A percentile compares a stretch with the other conserved stretches of the same genome.
These are phyloP conservation scores for Pseudopipra pipra DNA, from an alignment of 2,113 vertebrate genomes.

Conservation along the genomic window DNA sequence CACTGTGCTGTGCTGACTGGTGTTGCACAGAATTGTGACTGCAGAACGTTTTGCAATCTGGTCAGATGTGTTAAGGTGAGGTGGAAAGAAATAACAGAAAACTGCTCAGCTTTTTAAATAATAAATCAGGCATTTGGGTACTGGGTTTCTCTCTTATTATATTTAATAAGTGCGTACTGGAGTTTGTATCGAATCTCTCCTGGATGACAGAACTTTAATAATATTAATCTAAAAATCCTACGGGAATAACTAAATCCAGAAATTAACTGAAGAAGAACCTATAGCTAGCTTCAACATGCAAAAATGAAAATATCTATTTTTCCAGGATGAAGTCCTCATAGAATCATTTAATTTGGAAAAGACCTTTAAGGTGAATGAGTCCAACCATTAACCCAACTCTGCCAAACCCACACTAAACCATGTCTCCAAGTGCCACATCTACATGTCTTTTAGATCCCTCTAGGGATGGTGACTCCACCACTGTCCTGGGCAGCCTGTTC, in stretches of 20 bases:
- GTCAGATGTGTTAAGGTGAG: background rate
- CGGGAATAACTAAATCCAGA: background rate
- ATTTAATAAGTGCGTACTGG: too few relatives aligned
- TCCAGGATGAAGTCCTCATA: background rate
- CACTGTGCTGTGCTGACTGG: background rate
- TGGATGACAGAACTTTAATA: background rate
- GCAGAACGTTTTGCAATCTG: background rate
- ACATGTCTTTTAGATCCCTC: background rate
- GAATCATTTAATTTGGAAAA: background rate
- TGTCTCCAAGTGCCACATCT: rapidly evolving
- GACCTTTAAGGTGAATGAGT: background rate
- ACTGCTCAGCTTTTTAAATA: background rate
- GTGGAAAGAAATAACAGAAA: background rate
- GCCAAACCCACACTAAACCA: background rate
- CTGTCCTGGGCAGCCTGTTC: background rate
- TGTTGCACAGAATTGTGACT: background rate
- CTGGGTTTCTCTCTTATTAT: background rate
- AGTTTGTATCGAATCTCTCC: background rate
- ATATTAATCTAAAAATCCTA: background rate
- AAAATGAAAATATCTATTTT: background rate
- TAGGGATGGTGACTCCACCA: background rate
- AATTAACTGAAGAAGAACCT: background rate
- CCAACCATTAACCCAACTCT: background rate
- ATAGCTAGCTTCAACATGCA: background rate
- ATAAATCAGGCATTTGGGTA: background rate